Percentiles rank a stretch among this genome's conserved stretches.
Conservation (phyloP, 1,140 invertebrate genomes). For the Drosophila micromelanica region DNA sequence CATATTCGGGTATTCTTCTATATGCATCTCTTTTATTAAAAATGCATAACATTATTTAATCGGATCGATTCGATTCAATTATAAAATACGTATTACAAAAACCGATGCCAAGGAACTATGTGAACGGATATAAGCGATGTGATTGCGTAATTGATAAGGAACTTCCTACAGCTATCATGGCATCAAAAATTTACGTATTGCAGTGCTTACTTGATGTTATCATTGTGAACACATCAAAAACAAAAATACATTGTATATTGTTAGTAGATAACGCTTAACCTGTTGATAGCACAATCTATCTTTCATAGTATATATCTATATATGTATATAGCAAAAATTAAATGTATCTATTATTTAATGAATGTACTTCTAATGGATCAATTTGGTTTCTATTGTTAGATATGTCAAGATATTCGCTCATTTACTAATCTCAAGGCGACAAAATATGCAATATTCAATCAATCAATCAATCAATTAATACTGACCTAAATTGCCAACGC, state of each 20-base stretch:
- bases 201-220: slow-evolving; percentile 3
- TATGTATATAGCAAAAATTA: too few species aligned
- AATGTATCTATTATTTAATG: too few species aligned
- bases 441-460: slow-evolving; percentile 23
- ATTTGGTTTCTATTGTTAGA: background rate
- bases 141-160: slow-evolving; percentile 26
- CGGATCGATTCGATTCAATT: slow-evolving; percentile 2
- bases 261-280: background rate
- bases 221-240: slow-evolving; percentile 6
- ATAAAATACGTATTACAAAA: background rate
- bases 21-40: too few species aligned
- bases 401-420: background rate
- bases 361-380: background rate
- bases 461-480: slow-evolving; percentile 57
- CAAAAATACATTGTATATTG: slow-evolving; percentile 6
- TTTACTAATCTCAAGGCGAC: slow-evolving; percentile 18
- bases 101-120: slow-evolving; percentile 4
- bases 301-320: too few species aligned
- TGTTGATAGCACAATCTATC: slow-evolving; percentile 10
- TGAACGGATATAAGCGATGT: slow-evolving; percentile 24
- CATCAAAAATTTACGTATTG: background rate
- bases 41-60: too few species aligned
- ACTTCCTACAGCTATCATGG: slow-evolving; percentile 17
- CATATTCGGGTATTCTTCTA: too few species aligned
- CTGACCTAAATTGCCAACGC: slow-evolving; percentile 56